phyloP scores from a whole-genome alignment of 2,797 vertebrate species.

The Pyrocephalus nanus region DNA sequence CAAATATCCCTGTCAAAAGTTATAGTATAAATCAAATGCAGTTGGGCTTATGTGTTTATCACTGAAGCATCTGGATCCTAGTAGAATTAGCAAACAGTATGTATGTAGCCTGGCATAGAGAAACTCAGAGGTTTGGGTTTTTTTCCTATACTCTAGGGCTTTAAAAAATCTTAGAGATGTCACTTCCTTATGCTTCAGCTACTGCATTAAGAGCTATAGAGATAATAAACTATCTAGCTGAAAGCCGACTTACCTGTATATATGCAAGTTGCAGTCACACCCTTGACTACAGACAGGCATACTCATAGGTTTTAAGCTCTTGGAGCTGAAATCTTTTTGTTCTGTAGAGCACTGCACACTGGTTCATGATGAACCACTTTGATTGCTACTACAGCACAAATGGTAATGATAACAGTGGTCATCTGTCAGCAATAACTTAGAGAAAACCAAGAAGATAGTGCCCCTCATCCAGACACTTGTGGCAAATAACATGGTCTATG shows the following conservation, averaged over 20 bases:
- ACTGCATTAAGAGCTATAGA: neutral
- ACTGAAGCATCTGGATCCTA: neutral
- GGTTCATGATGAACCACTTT: neutral
- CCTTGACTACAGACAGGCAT: neutral
- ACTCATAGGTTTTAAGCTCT: neutral
- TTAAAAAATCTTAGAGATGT: neutral
- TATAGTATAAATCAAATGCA: neutral
- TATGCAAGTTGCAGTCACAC: neutral
- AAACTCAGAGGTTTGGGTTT: accelerated
- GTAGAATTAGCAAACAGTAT: neutral
- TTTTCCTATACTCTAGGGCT: neutral
- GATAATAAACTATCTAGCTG: neutral
- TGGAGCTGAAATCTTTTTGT: neutral
- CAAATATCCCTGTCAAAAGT: neutral
- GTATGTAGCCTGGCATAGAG: neutral
- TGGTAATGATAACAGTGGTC: neutral
- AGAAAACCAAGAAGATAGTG: neutral
- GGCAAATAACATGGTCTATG: neutral
- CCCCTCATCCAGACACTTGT: neutral
- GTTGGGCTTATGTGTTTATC: neutral
- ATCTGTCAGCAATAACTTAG: neutral
- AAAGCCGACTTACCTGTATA: neutral
- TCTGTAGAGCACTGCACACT: neutral
- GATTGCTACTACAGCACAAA: neutral
- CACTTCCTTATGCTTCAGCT: neutral